Evolutionary conservation across 92 coral and sea anemone genomes (phyloP).

Genomic region (Umimayanthus chanpuru): DNA sequence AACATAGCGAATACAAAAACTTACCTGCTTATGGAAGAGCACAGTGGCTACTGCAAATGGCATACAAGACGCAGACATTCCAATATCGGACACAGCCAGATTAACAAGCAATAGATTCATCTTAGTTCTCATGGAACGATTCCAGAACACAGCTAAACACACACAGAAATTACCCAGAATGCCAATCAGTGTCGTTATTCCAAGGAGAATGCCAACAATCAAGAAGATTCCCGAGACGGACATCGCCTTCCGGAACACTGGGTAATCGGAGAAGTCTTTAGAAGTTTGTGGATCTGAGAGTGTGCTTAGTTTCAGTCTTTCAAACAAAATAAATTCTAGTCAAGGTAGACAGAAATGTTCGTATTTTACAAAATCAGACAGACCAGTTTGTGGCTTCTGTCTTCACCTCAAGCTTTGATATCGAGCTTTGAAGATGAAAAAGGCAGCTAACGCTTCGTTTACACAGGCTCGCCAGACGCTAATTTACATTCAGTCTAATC

Average conservation of each 20-base stretch:
- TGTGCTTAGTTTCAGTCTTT: not conserved
- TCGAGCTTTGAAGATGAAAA: no score
- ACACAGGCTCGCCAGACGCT: not conserved
- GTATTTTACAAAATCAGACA: not conserved
- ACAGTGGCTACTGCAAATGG: conserved; percentile 96
- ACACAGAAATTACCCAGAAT: conserved; percentile 91
- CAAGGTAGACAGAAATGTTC: not conserved
- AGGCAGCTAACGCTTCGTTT: not conserved
- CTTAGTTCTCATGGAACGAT: conserved; percentile 81
- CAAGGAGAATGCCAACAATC: conserved; percentile 83
- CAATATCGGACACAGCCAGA: conserved; percentile 93
- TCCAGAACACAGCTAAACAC: conserved; percentile 92
- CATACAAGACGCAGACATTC: conserved; percentile 97
- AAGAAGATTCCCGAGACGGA: conserved; percentile 67
- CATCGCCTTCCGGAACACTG: conserved; percentile 26
- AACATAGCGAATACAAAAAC: not conserved
- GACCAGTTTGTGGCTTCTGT: not conserved
- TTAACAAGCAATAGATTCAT: conserved; percentile 81
- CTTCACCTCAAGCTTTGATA: no score
- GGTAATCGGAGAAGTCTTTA: not conserved
- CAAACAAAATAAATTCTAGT: not conserved
- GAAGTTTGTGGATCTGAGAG: not conserved
- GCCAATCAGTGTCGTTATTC: conserved; percentile 84
- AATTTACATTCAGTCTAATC: no score
- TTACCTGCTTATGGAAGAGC: conserved; percentile 64